These are phyloP conservation scores for Notoglanidium macrostoma DNA, from an alignment of 2,797 vertebrate genomes.

Conservation along the genomic window DNA sequence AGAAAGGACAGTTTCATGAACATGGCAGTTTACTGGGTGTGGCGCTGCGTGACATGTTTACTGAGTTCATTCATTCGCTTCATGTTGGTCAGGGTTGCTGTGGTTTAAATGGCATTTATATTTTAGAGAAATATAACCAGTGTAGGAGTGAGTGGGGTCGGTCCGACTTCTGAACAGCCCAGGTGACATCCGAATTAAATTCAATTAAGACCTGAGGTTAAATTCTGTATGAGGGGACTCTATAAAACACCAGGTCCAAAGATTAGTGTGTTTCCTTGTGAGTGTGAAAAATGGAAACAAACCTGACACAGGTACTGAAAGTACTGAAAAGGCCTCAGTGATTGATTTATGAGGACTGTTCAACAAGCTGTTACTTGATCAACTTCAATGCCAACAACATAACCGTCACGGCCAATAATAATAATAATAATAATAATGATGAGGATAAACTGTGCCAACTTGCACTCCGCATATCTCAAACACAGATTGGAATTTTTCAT, in stretches of 20 bases:
- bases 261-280: too few species aligned
- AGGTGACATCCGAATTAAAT: neutral
- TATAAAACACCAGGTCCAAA: neutral
- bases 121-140: too few species aligned
- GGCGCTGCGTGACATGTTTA: too few species aligned
- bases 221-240: neutral
- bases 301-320: too few species aligned
- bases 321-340: neutral
- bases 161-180: neutral
- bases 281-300: neutral
- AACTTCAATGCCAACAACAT: neutral
- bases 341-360: neutral
- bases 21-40: too few species aligned
- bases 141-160: neutral
- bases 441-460: neutral
- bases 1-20: too few species aligned
- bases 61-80: neutral
- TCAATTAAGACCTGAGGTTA: neutral
- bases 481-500: neutral
- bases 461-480: neutral
- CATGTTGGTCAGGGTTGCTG: neutral
- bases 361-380: neutral
- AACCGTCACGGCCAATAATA: neutral
- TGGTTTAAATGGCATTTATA: neutral
- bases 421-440: neutral